These are phyloP conservation scores for Argentina silus DNA, from an alignment of 2,797 vertebrate species.

Conservation along the genomic window DNA sequence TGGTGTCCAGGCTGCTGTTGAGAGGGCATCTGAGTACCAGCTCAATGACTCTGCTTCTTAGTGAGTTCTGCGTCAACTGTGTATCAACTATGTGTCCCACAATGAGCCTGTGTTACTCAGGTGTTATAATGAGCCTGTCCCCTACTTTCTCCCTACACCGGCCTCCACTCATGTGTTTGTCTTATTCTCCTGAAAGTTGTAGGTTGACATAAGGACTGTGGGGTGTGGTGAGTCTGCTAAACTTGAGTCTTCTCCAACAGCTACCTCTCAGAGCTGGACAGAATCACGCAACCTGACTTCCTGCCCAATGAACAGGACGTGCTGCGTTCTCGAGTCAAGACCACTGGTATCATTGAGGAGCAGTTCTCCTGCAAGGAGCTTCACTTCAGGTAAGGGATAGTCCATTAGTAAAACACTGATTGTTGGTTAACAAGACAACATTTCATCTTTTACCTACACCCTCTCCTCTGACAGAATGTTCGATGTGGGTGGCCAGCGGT, in stretches of 20 bases:
- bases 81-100: not conserved
- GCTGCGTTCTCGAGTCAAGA: slow-evolving; percentile 95
- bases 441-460: not conserved
- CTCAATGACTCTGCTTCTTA: slow-evolving; percentile 96
- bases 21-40: slow-evolving; percentile 93
- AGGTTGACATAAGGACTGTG: not conserved
- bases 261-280: slow-evolving; percentile 92
- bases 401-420: not conserved
- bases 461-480: slow-evolving; percentile 87
- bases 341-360: slow-evolving; percentile 97
- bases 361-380: slow-evolving; percentile 96
- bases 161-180: no score
- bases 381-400: slow-evolving; percentile 86
- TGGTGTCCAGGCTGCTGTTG: slow-evolving; percentile 87
- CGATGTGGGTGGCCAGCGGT: slow-evolving; percentile 95
- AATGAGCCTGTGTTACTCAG: no score
- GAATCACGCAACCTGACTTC: slow-evolving; percentile 85
- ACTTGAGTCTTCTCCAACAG: slow-evolving; percentile 66
- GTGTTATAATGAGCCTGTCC: no score
- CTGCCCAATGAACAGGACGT: slow-evolving; percentile 95
- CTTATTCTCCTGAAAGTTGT: no score
- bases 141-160: no score
- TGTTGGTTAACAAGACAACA: no score
- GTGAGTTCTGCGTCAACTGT: slow-evolving; percentile 76
- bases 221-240: not conserved